These are phyloP conservation scores for Lumbricus terrestris DNA, from an alignment of 2,888 invertebrate genomes.

Conservation along the genomic window DNA sequence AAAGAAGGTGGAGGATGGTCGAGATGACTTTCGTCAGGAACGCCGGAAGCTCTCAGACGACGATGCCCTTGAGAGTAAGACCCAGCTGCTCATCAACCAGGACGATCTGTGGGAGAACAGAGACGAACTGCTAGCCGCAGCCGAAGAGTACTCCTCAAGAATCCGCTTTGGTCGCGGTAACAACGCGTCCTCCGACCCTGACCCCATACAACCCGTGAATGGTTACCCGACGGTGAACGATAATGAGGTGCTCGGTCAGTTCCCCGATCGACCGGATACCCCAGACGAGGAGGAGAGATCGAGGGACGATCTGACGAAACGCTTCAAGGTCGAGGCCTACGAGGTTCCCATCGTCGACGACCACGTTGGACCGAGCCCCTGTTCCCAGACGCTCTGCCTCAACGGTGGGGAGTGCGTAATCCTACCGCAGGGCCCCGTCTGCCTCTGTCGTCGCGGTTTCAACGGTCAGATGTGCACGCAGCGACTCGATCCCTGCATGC, in stretches of 20 bases:
- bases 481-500: neutral
- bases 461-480: neutral
- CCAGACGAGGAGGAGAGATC: neutral
- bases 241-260: too few species aligned
- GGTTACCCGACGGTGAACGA: neutral
- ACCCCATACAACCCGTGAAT: too few species aligned
- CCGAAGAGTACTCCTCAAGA: neutral
- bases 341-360: neutral
- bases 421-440: neutral
- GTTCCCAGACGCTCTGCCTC: neutral
- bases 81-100: neutral
- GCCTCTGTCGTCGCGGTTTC: neutral
- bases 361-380: neutral
- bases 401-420: neutral
- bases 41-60: neutral
- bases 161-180: neutral
- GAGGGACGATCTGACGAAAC: neutral
- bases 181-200: neutral
- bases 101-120: neutral
- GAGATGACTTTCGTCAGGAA: too few species aligned
- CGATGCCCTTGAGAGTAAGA: neutral
- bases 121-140: neutral
- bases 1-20: too few species aligned
- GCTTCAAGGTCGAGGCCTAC: neutral
- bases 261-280: too few species aligned